A percentile compares a stretch with the other conserved stretches of the same genome.
phyloP scores from a whole-genome alignment of 1,140 invertebrate genomes.

The Hestina assimilis region DNA sequence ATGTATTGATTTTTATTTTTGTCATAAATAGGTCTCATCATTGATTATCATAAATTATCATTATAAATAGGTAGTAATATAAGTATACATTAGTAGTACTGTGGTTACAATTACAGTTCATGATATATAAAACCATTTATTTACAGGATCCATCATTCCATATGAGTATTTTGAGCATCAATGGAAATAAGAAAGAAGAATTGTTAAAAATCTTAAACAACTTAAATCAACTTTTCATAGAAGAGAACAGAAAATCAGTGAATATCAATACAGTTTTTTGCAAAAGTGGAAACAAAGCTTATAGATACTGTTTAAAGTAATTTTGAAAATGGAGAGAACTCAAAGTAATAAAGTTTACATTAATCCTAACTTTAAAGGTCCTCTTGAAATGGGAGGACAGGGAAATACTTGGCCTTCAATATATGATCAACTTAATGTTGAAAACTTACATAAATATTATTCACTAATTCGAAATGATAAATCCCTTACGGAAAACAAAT shows the following conservation, averaged over 20 bases:
- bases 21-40: no score
- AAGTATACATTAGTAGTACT: no score
- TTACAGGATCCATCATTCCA: conserved; percentile 85
- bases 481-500: background rate
- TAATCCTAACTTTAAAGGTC: conserved; percentile 62
- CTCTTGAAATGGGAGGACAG: no score
- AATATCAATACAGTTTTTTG: conserved; percentile 50
- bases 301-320: conserved; percentile 44
- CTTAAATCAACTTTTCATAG: conserved; percentile 43
- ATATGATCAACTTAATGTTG: conserved; percentile 2
- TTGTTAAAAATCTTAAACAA: conserved; percentile 53
- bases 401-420: background rate
- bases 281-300: conserved; percentile 64
- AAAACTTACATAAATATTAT: background rate
- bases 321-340: conserved; percentile 30
- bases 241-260: conserved; percentile 34
- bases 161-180: conserved; percentile 83
- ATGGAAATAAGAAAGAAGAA: conserved; percentile 79
- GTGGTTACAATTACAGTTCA: background rate
- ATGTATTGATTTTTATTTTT: no score
- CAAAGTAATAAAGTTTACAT: conserved; percentile 53
- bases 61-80: no score
- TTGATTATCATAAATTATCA: no score
- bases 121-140: conserved; percentile 22
- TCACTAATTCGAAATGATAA: background rate